Evolutionary conservation across 2,797 vertebrate species (phyloP).

Genomic region (Coccyzus lansbergi): DNA sequence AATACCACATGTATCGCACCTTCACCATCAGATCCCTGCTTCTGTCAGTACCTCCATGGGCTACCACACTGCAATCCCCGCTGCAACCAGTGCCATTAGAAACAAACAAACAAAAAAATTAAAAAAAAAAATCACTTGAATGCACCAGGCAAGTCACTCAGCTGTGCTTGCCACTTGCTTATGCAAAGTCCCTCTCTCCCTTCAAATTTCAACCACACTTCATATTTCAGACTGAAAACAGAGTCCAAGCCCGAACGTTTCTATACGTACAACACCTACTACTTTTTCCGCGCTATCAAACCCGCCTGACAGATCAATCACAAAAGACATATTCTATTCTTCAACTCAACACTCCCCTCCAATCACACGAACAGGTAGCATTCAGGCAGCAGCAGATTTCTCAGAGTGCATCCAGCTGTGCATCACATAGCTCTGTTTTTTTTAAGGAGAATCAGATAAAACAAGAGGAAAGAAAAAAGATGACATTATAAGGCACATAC

Average conservation of each 20-base stretch:
- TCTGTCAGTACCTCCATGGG: conserved; percentile 68
- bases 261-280: conserved; percentile 61
- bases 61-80: conserved; percentile 51
- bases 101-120: neutral
- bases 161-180: conserved; percentile 24
- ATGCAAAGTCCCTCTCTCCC: conserved; percentile 46
- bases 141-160: neutral
- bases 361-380: conserved; percentile 27
- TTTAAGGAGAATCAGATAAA: conserved; percentile 28
- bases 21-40: conserved; percentile 68
- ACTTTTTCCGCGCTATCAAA: conserved; percentile 61
- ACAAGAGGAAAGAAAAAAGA: neutral
- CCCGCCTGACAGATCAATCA: conserved; percentile 62
- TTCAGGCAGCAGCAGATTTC: conserved; percentile 37
- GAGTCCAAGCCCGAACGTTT: conserved; percentile 55
- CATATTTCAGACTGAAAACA: conserved; percentile 55
- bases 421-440: conserved; percentile 16
- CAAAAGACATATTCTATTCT: conserved; percentile 62
- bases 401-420: conserved; percentile 46
- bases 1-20: conserved; percentile 71
- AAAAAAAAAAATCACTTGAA: neutral
- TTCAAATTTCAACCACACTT: conserved; percentile 61
- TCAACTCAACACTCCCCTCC: conserved; percentile 29
- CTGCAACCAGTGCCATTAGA: conserved; percentile 17
- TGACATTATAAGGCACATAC: neutral